A percentile compares a stretch with the other conserved stretches of the same genome.
phyloP scores from a whole-genome alignment of 1,140 invertebrate genomes.

The Drosophila biarmipes region DNA sequence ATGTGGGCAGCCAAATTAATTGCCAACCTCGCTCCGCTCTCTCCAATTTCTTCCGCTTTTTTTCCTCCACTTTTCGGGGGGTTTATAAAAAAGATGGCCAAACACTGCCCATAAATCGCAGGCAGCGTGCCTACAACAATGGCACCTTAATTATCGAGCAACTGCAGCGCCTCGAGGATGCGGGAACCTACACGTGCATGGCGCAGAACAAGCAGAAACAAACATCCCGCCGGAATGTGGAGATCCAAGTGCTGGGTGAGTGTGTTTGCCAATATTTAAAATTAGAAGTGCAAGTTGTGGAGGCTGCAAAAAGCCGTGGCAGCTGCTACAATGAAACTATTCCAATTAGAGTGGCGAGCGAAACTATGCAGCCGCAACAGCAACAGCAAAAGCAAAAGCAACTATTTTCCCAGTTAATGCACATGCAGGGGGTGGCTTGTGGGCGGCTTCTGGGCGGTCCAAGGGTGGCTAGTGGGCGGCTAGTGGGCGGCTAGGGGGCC shows the following conservation, averaged over 20 bases:
- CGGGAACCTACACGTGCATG: constrained; percentile 94
- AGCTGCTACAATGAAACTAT: constrained; percentile 70
- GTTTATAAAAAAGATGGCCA: constrained; percentile 88
- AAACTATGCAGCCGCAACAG: constrained; percentile 72
- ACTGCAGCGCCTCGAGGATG: constrained; percentile 90
- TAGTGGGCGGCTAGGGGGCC: neutral
- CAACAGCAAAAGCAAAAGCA: constrained; percentile 44
- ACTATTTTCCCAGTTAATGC: constrained; percentile 78
- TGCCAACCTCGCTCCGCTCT: constrained; percentile 47
- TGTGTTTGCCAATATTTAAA: constrained; percentile 66
- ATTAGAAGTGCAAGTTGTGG: constrained; percentile 44
- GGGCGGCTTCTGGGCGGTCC: no score
- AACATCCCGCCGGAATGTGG: constrained; percentile 91
- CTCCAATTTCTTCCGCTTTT: constrained; percentile 9
- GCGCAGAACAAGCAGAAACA: constrained; percentile 93
- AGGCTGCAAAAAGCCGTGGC: constrained; percentile 14
- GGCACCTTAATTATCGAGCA: constrained; percentile 94
- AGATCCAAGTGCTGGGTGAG: constrained; percentile 93
- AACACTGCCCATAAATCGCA: constrained; percentile 92
- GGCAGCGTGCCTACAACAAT: constrained; percentile 94
- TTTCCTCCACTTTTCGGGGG: neutral
- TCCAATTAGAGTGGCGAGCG: constrained; percentile 76
- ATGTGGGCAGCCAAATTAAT: constrained; percentile 67
- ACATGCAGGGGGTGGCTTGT: constrained; percentile 51
- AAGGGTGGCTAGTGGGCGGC: neutral